Evolutionary conservation across 2,797 vertebrate species (phyloP).

Genomic region (Erethizon dorsatum): DNA sequence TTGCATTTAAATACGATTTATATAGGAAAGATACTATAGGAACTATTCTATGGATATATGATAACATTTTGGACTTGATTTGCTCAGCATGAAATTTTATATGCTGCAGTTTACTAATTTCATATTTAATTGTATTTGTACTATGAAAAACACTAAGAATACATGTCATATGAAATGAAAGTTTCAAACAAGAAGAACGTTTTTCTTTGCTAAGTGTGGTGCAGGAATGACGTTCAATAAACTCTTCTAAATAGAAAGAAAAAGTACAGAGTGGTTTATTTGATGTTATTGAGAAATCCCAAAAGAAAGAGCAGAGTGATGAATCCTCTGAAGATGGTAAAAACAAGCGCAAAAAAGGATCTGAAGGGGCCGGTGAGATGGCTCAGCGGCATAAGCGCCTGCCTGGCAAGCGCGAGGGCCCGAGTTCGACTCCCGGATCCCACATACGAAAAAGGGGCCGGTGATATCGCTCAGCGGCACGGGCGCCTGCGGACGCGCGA

Average conservation of each 20-base stretch:
- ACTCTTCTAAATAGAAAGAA: slow-evolving; percentile 69
- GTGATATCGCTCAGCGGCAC: no score
- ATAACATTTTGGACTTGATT: slow-evolving; percentile 74
- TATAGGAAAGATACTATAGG: slow-evolving; percentile 54
- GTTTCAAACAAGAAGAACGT: slow-evolving; percentile 72
- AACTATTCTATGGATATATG: slow-evolving; percentile 31
- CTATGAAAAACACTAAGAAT: slow-evolving; percentile 60
- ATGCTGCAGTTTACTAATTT: slow-evolving; percentile 80
- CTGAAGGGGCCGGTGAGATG: no score
- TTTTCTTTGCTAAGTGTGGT: slow-evolving; percentile 62
- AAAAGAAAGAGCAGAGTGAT: slow-evolving; percentile 81
- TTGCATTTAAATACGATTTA: slow-evolving; percentile 73
- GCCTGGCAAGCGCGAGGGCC: no score
- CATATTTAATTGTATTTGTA: slow-evolving; percentile 83
- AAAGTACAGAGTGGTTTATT: slow-evolving; percentile 71
- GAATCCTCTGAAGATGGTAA: slow-evolving; percentile 87
- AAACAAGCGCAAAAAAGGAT: slow-evolving; percentile 51
- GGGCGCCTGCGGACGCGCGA: no score
- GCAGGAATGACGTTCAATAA: slow-evolving; percentile 77
- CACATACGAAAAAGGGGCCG: no score
- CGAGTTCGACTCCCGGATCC: no score
- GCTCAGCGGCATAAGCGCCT: no score
- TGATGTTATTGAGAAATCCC: slow-evolving; percentile 79
- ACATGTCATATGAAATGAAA: slow-evolving; percentile 69
- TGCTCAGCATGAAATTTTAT: slow-evolving; percentile 78